Base-by-base conservation (phyloP, 2,113 vertebrate species). In the Nesoenas mayeri region DNA sequence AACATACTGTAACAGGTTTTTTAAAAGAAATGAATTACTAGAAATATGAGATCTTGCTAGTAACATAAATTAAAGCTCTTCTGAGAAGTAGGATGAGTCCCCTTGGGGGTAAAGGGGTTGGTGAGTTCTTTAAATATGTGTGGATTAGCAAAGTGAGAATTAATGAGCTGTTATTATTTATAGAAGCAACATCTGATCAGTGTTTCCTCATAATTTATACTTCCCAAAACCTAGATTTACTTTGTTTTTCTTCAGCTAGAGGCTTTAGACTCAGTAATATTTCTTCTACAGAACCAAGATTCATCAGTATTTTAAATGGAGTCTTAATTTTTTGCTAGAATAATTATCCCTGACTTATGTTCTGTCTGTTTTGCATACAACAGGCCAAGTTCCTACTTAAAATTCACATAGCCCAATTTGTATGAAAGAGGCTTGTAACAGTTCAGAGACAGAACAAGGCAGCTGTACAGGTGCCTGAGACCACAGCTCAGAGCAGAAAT, bases 81-180 rank as follows among this genome's bases (percentile, higher is more conserved):
- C 80, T 81, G 80, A 91, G 86, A 87, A 93, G 88, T 69, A 5
- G 69, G 83, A 96, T 95, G 92, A 65, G 70, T 80, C 90, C 70
- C 53, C 77, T 82, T 58, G 70, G n/a, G 92, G 31, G 54, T 92
- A 74, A 81, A 80, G 40, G 8, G n/a, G 31, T 79, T 96, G 65
- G 82, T 78, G 88, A 79, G 73, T 69, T 96, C 77, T 81, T 88
- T 72, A 84, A 92, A 88, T 78, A 65, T 72, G 80, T 93, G 93
- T 93, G 80, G 96, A 89, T 94, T 96, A 93, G 83, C 57, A 72
- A 89, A 95, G 85, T 26, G 47, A 90, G 77, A 96, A 94, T 95
- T 95, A 97, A 97, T 95, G 88, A 95, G 79, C 72, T 91, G 40
- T 89, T 96, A 48, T 96, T 96, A 97, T 97, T 97, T 97, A 96